These are phyloP conservation scores for Eubucco bourcierii DNA, from an alignment of 2,113 vertebrate species.

Conservation along the genomic window DNA sequence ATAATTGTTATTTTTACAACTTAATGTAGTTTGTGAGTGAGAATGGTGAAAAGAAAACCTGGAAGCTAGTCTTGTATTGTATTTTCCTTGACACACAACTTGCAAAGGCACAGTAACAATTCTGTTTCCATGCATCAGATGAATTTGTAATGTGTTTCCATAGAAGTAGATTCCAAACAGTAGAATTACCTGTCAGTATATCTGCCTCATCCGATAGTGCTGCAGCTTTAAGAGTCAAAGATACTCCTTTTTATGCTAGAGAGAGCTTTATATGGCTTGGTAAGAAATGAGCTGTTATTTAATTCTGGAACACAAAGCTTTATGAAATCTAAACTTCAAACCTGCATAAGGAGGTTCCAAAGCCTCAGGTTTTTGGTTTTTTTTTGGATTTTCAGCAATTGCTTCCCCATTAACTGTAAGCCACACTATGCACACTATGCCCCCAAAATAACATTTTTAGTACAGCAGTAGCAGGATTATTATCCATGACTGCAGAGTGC, in stretches of 20 bases:
- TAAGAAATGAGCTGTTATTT: not conserved
- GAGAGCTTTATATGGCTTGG: not conserved
- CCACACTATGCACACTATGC: not conserved
- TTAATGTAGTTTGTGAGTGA: not conserved
- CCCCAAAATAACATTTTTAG: not conserved
- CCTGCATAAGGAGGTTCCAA: not conserved
- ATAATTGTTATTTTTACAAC: not conserved
- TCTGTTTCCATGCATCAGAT: not conserved
- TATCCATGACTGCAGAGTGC: not conserved
- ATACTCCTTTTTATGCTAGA: not conserved
- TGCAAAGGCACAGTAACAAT: not conserved
- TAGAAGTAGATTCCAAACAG: not conserved
- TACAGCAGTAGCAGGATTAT: not conserved
- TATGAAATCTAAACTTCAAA: not conserved
- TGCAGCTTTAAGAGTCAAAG: not conserved
- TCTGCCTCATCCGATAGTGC: not conserved
- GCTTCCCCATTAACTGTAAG: not conserved
- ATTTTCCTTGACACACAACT: not conserved
- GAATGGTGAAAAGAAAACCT: not conserved
- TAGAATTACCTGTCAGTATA: not conserved
- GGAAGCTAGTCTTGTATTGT: not conserved
- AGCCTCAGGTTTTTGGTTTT: not conserved
- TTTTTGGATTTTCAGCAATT: not conserved
- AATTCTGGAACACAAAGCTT: not conserved
- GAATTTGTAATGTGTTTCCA: not conserved